These are phyloP conservation scores for Nothoprocta pentlandii DNA, from an alignment of 2,113 vertebrate species.

Conservation along the genomic window DNA sequence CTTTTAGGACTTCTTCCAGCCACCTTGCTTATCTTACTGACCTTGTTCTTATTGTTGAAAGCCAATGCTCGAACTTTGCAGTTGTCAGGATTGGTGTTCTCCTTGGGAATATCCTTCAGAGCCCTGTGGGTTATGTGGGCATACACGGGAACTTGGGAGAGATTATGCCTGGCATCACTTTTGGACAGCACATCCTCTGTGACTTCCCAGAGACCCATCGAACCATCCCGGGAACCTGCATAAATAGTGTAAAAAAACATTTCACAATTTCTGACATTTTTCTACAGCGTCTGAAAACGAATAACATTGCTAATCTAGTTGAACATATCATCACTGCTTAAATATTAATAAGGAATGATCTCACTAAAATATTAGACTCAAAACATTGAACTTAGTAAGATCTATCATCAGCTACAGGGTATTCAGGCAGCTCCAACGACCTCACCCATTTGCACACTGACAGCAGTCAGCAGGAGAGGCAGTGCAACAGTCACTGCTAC, in stretches of 20 bases:
- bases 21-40: conserved; percentile 56
- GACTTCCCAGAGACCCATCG: conserved; percentile 98
- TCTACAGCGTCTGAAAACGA: neutral
- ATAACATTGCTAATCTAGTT: neutral
- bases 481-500: neutral
- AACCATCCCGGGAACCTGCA: conserved; percentile 96
- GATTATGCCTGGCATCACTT: conserved; percentile 82
- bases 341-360: neutral
- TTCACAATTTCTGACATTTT: neutral
- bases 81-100: conserved; percentile 95
- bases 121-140: conserved; percentile 93
- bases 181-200: conserved; percentile 91
- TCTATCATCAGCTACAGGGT: no score
- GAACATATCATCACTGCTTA: neutral
- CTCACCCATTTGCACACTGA: neutral
- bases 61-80: conserved; percentile 97
- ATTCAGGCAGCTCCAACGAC: neutral
- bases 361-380: neutral
- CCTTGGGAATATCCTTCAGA: conserved; percentile 97
- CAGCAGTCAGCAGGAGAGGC: neutral
- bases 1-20: neutral
- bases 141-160: conserved; percentile 89
- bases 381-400: neutral
- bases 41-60: conserved; percentile 96
- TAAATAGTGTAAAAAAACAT: neutral